Evolutionary conservation across 2,888 invertebrate species (phyloP).

Genomic region (Amphipoea lucens): DNA sequence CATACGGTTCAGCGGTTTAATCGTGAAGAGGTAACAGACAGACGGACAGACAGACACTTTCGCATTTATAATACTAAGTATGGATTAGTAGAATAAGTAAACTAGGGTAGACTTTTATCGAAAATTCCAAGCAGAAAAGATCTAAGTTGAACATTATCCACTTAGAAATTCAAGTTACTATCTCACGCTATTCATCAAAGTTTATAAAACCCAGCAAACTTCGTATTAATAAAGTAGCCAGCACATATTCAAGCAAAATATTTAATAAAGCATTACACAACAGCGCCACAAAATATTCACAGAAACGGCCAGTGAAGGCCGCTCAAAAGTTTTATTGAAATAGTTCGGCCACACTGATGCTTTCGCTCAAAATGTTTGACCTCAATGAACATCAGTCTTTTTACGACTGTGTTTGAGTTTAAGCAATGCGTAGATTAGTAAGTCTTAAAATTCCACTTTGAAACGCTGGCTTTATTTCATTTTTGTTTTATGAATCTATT

Average conservation of each 20-base stretch:
- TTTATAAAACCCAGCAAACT: slow-evolving; percentile 15
- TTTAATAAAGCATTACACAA: slow-evolving; percentile 51
- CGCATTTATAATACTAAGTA: not conserved
- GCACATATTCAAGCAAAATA: slow-evolving; percentile 48
- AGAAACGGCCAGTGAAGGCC: slow-evolving; percentile 70
- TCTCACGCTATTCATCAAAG: slow-evolving; percentile 37
- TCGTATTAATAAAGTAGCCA: slow-evolving; percentile 15
- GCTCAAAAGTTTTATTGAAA: slow-evolving; percentile 84
- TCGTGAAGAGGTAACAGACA: too few species aligned
- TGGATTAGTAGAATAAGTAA: not conserved
- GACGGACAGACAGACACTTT: not conserved
- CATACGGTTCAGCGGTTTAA: too few species aligned
- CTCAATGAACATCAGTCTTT: slow-evolving; percentile 76
- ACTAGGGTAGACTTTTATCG: not conserved
- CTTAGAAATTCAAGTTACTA: slow-evolving; percentile 13
- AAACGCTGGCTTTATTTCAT: slow-evolving; percentile 31
- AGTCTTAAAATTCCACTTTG: slow-evolving; percentile 49
- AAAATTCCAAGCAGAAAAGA: slow-evolving; percentile 15
- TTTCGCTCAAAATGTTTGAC: slow-evolving; percentile 71
- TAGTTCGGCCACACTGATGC: slow-evolving; percentile 75
- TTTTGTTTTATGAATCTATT: not conserved
- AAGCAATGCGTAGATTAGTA: slow-evolving; percentile 55
- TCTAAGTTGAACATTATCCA: slow-evolving; percentile 4
- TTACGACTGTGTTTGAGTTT: slow-evolving; percentile 74
- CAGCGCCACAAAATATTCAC: slow-evolving; percentile 53